phyloP scores from a whole-genome alignment of 2,113 vertebrate species.

The Vanacampus margaritifer region DNA sequence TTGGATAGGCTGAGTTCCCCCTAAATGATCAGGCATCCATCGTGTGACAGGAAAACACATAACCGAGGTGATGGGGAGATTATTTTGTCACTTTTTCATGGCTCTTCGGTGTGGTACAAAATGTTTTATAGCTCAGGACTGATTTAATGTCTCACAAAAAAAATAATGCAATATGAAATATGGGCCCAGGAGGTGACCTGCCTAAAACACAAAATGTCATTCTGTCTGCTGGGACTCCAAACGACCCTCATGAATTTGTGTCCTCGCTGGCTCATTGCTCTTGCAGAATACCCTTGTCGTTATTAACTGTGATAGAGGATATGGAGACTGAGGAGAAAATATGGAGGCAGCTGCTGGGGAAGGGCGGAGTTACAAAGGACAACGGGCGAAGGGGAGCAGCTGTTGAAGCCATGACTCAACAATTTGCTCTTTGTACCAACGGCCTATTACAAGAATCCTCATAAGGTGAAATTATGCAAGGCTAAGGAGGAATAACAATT shows the following conservation, averaged over 20 bases:
- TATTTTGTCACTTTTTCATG: no score
- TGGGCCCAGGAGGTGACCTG: constrained; percentile 24
- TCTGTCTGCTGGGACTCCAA: constrained; percentile 19
- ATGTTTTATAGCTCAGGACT: not conserved
- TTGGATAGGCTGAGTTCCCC: no score
- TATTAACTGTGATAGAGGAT: constrained; percentile 53
- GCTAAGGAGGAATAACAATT: not conserved
- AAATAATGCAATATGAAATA: not conserved
- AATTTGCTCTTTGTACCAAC: constrained; percentile 26
- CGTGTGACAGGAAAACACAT: no score
- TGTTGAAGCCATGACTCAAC: constrained; percentile 57
- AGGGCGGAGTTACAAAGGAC: constrained; percentile 47
- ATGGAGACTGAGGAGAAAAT: constrained; percentile 32
- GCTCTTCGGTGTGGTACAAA: not conserved
- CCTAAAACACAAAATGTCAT: constrained; percentile 32
- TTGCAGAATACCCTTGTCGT: constrained; percentile 26
- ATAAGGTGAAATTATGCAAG: not conserved
- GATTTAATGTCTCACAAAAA: not conserved
- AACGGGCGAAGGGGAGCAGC: constrained; percentile 43
- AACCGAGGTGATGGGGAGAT: no score
- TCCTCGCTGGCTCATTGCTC: constrained; percentile 33
- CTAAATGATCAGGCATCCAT: no score
- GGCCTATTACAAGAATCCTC: not conserved
- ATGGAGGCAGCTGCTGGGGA: constrained; percentile 45
- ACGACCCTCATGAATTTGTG: constrained; percentile 24